These are phyloP conservation scores for Cranoglanis bouderius DNA, from an alignment of 2,113 vertebrate species.

Conservation along the genomic window DNA sequence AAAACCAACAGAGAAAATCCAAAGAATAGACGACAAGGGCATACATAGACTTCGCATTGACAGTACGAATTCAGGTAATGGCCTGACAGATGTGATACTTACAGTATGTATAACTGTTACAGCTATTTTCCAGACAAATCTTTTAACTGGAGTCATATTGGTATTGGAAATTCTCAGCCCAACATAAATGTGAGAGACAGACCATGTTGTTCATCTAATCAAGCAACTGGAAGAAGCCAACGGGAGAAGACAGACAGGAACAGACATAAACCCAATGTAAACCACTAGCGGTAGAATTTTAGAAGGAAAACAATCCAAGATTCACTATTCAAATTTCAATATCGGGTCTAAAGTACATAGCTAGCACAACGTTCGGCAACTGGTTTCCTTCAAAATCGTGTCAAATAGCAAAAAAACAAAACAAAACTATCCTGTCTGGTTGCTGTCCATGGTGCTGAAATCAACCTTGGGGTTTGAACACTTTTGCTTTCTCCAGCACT, in stretches of 20 bases:
- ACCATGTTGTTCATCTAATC: neutral
- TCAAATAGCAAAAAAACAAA: no score
- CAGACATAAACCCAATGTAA: neutral
- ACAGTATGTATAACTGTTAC: neutral
- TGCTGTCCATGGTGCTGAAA: constrained; percentile 21
- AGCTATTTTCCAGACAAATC: neutral
- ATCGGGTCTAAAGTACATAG: neutral
- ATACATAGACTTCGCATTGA: neutral
- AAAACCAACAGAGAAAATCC: neutral
- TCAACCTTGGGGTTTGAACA: neutral
- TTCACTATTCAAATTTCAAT: neutral
- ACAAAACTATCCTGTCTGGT: neutral
- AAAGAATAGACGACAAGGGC: neutral
- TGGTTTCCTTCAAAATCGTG: neutral
- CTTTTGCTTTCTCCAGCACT: neutral
- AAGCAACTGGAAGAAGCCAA: neutral
- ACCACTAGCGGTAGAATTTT: neutral
- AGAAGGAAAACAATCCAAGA: neutral
- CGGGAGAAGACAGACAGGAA: neutral
- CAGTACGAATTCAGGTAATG: neutral
- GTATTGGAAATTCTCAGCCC: neutral
- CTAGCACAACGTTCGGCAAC: neutral
- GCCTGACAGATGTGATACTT: neutral
- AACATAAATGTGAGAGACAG: neutral
- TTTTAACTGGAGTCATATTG: neutral